Percentiles rank a stretch among this genome's conserved stretches.
phyloP scores from a whole-genome alignment of 1,140 invertebrate species.

The Odontomachus brunneus region DNA sequence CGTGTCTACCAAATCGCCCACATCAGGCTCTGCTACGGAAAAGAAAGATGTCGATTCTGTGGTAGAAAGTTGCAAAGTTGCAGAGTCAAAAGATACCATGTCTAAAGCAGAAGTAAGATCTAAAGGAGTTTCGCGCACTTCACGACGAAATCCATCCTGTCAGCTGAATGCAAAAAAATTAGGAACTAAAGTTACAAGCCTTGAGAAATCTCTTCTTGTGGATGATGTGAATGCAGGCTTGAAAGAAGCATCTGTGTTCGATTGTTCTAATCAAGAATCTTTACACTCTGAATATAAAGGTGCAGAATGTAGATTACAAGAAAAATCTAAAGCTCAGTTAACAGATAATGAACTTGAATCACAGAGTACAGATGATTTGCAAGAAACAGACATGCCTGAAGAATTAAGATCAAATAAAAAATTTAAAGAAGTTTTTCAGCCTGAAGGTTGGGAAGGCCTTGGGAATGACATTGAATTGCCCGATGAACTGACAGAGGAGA shows the following conservation, averaged over 20 bases:
- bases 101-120: neutral
- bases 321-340: slow-evolving; percentile 3
- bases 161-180: slow-evolving; percentile 74
- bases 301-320: slow-evolving; percentile 30
- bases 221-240: slow-evolving; percentile 59
- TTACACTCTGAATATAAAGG: slow-evolving; percentile 43
- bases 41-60: neutral
- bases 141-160: slow-evolving; percentile 19
- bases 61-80: neutral
- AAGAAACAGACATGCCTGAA: slow-evolving; percentile 79
- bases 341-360: neutral
- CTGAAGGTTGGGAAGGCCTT: slow-evolving; percentile 80
- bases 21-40: neutral
- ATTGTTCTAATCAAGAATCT: slow-evolving; percentile 35
- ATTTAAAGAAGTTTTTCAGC: slow-evolving; percentile 83
- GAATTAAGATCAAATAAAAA: slow-evolving; percentile 83
- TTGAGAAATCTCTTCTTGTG: slow-evolving; percentile 56
- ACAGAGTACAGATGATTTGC: slow-evolving; percentile 55
- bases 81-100: neutral
- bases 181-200: slow-evolving; percentile 59
- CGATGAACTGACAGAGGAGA: slow-evolving; percentile 75
- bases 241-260: neutral
- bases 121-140: neutral
- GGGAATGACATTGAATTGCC: slow-evolving; percentile 77
- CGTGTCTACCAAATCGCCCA: neutral